These are phyloP conservation scores for Anthrax anthrax DNA, from an alignment of 2,888 invertebrate species.

Conservation along the genomic window DNA sequence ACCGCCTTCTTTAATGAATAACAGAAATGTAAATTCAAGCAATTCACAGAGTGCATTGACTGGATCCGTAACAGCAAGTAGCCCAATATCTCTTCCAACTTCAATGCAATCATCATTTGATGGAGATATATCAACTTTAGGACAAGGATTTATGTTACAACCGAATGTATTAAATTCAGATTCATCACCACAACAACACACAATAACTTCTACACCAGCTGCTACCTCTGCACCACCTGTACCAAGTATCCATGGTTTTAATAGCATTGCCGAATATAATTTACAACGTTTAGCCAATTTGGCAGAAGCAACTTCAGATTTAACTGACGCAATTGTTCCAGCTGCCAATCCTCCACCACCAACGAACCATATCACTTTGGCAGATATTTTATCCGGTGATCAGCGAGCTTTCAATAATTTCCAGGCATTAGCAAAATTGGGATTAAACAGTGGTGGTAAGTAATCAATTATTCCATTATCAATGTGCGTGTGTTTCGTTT, in stretches of 20 bases:
- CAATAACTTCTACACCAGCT: constrained; percentile 24
- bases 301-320: constrained; percentile 49
- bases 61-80: constrained; percentile 42
- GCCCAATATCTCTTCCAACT: constrained; percentile 50
- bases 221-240: constrained; percentile 21
- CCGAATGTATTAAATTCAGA: constrained; percentile 21
- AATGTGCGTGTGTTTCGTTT: not conserved
- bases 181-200: constrained; percentile 32
- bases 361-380: constrained; percentile 53
- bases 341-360: constrained; percentile 42
- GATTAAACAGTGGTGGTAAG: constrained; percentile 51
- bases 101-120: constrained; percentile 68
- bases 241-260: constrained; percentile 32
- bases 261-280: constrained; percentile 74
- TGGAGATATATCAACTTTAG: constrained; percentile 46
- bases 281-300: constrained; percentile 69
- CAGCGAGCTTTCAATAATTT: constrained; percentile 75
- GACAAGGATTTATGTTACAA: constrained; percentile 35
- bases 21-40: constrained; percentile 14
- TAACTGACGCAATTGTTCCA: constrained; percentile 25
- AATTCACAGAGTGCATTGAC: constrained; percentile 24
- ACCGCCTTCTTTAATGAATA: constrained; percentile 29
- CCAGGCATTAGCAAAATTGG: constrained; percentile 78
- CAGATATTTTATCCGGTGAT: constrained; percentile 59
- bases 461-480: constrained; percentile 2